Base-by-base conservation (phyloP, 2,888 invertebrate species). In the Synergus umbraculus region DNA sequence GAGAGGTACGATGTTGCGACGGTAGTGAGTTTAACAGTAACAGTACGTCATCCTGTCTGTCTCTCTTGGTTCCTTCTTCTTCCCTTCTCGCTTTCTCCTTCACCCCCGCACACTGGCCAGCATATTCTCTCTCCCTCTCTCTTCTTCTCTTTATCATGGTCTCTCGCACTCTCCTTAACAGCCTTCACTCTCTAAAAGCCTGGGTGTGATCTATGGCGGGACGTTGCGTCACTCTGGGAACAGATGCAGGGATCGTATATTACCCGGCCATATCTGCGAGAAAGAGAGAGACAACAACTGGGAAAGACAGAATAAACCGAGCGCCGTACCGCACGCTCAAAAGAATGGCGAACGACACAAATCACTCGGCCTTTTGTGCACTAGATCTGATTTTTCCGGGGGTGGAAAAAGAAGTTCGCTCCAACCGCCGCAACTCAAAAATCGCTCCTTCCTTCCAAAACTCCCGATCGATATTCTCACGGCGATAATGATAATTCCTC, bases 201-300 rank as follows among this genome's bases (percentile, higher is more conserved):
- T 93, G 93, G 91, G 90, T 91, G 92, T 94, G 94, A 94, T 94
- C 94, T 94, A 94, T 94, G 93, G 94, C 93, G 93, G 93, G 94
- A 94, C 94, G 94, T 94, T 94, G 94, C 94, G 94, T 94, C 94
- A 94, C 93, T 94, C 90, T 89, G 88, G 89, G 91, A 92, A 91
- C 92, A 92, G 91, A 92, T 92, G 92, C 91, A 92, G 90, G 89
- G 90, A 90, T 91, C 91, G 91, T 92, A 92, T 92, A 91, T 92
- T 92, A 91, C 90, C 89, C 90, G 86, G 85, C 86, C 90, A 90
- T 92, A 91, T 92, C 92, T 90, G 87, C 86, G 85, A 86, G 87
- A 85, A 81, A 78, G 84, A 80, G 79, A 81, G 80, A 79, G n/a
- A 81, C 44, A 76, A 76, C 58, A 65, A 22, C 43, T 63, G 77